phyloP scores from a whole-genome alignment of 1,140 invertebrate genomes.

The Neotoxoptera formosana region DNA sequence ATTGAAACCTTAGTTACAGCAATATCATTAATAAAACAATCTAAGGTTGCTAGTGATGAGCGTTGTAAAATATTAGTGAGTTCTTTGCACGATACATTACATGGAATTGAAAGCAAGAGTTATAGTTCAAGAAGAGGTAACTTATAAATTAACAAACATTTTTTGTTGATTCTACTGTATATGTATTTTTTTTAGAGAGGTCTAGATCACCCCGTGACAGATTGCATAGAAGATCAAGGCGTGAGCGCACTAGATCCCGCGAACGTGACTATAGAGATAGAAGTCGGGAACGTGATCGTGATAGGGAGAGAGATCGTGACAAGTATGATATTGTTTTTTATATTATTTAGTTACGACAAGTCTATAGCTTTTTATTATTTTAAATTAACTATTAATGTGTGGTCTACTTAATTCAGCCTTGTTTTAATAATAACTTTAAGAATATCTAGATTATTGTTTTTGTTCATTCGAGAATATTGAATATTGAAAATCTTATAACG shows the following conservation, averaged over 20 bases:
- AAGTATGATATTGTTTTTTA: conserved; percentile 52
- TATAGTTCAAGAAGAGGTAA: conserved; percentile 76
- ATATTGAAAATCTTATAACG: background rate
- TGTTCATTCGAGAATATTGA: background rate
- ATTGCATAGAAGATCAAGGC: conserved; percentile 69
- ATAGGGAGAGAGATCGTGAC: conserved; percentile 65
- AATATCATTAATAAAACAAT: conserved; percentile 98
- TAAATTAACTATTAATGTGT: background rate
- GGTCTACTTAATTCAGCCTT: background rate
- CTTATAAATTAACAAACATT: conserved; percentile 36
- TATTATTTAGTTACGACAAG: background rate
- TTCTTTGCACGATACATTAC: conserved; percentile 94
- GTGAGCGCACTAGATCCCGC: conserved; percentile 81
- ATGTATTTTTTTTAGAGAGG: conserved; percentile 67
- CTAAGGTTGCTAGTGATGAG: conserved; percentile 96
- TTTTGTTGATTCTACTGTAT: background rate
- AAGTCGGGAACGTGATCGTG: conserved; percentile 70
- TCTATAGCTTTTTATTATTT: conserved; percentile 39
- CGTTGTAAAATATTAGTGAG: conserved; percentile 97
- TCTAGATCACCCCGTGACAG: conserved; percentile 81
- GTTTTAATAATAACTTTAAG: background rate
- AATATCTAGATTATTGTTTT: background rate
- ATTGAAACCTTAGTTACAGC: conserved; percentile 98
- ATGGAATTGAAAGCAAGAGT: conserved; percentile 96
- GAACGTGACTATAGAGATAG: conserved; percentile 78